Percentiles rank a stretch among this genome's conserved stretches.
Evolutionary conservation across 92 coral and sea anemone species (phyloP).

Genomic region (Epizoanthus rinbou): DNA sequence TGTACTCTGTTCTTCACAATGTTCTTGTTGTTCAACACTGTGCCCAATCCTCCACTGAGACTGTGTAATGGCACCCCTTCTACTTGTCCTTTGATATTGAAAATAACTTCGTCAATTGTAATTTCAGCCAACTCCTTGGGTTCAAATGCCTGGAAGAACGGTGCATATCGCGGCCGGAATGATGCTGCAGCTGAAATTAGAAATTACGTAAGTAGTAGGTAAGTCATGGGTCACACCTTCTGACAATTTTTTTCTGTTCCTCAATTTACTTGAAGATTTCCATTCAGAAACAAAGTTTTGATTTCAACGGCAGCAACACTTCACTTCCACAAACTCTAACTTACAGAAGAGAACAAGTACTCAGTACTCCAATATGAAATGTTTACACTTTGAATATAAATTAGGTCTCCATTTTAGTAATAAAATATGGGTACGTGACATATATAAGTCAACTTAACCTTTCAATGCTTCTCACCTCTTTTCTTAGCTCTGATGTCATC

Average conservation of each 20-base stretch:
- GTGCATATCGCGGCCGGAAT: slow-evolving; percentile 81
- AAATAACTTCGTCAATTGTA: slow-evolving; percentile 89
- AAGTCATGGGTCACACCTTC: too few relatives aligned
- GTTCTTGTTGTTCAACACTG: slow-evolving; percentile 82
- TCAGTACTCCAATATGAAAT: too few relatives aligned
- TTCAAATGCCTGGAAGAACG: slow-evolving; percentile 82
- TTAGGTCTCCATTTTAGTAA: too few relatives aligned
- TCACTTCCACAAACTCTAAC: neutral
- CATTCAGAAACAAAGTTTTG: neutral
- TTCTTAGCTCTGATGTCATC: slow-evolving; percentile 74
- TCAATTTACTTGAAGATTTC: neutral
- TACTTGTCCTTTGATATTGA: slow-evolving; percentile 86
- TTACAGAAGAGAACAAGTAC: too few relatives aligned
- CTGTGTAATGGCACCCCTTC: slow-evolving; percentile 94
- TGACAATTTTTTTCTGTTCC: too few relatives aligned
- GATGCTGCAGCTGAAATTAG: slow-evolving; percentile 57
- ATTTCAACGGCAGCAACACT: neutral
- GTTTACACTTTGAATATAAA: too few relatives aligned
- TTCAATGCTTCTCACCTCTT: slow-evolving; percentile 44
- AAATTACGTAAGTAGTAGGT: neutral
- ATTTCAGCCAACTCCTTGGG: slow-evolving; percentile 86
- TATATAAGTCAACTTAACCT: too few relatives aligned
- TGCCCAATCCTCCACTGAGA: slow-evolving; percentile 93
- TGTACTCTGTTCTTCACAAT: slow-evolving; percentile 85
- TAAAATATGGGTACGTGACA: too few relatives aligned